Percentiles rank a stretch among this genome's conserved stretches.
These are phyloP conservation scores for Chloroclysta siterata DNA, from an alignment of 2,888 invertebrate species.

Conservation along the genomic window DNA sequence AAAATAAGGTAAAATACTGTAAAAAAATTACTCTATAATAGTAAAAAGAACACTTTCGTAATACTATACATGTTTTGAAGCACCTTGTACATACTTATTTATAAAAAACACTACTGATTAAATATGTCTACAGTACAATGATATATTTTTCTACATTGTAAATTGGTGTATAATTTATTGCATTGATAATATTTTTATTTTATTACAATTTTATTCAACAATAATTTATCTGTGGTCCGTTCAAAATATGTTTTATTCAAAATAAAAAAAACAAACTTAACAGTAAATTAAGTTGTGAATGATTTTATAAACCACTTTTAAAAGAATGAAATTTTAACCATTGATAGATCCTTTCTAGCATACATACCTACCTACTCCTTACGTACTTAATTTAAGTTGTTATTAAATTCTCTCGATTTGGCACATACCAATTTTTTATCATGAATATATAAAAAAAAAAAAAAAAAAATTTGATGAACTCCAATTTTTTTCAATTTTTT, in stretches of 20 bases:
- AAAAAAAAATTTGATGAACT: not conserved
- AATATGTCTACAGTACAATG: conserved; percentile 26
- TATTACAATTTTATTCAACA: conserved; percentile 14
- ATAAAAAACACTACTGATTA: conserved; percentile 12
- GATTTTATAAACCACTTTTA: not conserved
- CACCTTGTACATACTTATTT: not conserved
- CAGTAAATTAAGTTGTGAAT: not conserved
- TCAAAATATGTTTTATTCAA: not conserved
- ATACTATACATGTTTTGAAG: not conserved
- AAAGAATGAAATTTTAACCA: not conserved
- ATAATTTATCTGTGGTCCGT: conserved; percentile 20
- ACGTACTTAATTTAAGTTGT: conserved; percentile 51
- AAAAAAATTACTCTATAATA: too few relatives aligned
- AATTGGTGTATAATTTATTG: conserved; percentile 39
- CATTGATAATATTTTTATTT: conserved; percentile 23
- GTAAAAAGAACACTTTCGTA: not conserved
- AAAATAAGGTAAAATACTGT: too few relatives aligned
- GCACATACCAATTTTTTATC: conserved; percentile 53
- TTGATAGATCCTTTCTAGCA: conserved; percentile 11
- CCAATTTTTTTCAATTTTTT: not conserved
- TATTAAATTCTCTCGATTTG: conserved; percentile 79
- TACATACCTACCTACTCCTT: conserved; percentile 35
- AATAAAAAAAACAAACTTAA: too few relatives aligned
- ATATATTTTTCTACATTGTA: conserved; percentile 28
- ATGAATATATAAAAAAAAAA: not conserved